Base-by-base conservation (phyloP, 2,797 vertebrate species). In the Lepilemur septentrionalis region DNA sequence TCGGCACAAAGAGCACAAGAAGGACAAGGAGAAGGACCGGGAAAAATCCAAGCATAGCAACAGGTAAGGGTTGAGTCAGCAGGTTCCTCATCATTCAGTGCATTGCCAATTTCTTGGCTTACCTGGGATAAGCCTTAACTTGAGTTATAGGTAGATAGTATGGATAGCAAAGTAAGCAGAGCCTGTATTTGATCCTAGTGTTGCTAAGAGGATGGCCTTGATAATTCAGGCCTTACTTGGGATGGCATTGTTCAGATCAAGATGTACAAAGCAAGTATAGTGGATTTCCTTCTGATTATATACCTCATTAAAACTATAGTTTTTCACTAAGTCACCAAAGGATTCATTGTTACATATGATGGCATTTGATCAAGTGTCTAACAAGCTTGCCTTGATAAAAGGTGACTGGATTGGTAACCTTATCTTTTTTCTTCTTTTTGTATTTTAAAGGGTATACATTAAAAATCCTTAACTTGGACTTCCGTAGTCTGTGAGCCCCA, bases 1-100 rank as follows among this genome's bases (percentile, higher is more conserved):
- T 98, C 99, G 99, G 98, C 99, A 99, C 98, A 99, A 99, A 99
- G 99, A 99, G 96, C 99, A 99, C 98, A 99, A 99, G 98, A 99
- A 99, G 98, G 99, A 99, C 98, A 99, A 99, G 97, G 99, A 99
- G 82, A 99, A 99, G 98, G 99, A 99, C 96, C 98, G 99, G 93
- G 99, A 99, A 97, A 99, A 99, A 98, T 98, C 99, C 95, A 99
- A 99, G 98, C 99, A 99, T 98, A 99, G 98, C 98, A 99, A 99
- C 99, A 99, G 99, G 99, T 99, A 98, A 99, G 97, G 93, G 38
- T 23, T 97, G 96, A 97, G 96, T 85, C 55, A 92, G 50, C 79
- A 41, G 0, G 43, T 82, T 8, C 55, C 95, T 91, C 55, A 67
- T 88, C 22, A 0, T 72, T 95, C 28, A 76, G 20, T 84, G n/a